Evolutionary conservation across 2,113 vertebrate species (phyloP).

Genomic region (Megalops atlanticus): DNA sequence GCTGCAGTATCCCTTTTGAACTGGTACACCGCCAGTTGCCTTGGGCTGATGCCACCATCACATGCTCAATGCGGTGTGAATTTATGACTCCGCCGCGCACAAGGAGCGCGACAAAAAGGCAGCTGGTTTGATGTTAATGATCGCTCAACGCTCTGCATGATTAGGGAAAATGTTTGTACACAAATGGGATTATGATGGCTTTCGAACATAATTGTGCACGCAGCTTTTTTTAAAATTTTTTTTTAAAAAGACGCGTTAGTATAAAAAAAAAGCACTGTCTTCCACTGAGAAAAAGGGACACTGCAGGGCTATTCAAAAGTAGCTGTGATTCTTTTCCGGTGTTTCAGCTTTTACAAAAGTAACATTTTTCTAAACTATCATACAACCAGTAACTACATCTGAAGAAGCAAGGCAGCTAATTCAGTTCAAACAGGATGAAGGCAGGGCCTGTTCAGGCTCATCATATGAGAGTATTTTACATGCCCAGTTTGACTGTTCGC

Average conservation of each 20-base stretch:
- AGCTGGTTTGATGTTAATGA: constrained; percentile 24
- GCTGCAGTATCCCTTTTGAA: constrained; percentile 48
- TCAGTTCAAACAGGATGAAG: constrained; percentile 85
- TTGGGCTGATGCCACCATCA: constrained; percentile 16
- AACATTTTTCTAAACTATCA: constrained; percentile 88
- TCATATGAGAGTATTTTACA: constrained; percentile 76
- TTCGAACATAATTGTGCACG: constrained; percentile 25
- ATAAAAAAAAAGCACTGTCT: constrained; percentile 45
- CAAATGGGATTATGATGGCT: constrained; percentile 22
- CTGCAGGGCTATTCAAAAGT: constrained; percentile 58
- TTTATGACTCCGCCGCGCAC: constrained; percentile 28
- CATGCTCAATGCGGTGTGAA: constrained; percentile 38
- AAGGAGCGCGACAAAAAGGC: constrained; percentile 24
- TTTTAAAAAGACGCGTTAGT: constrained; percentile 17
- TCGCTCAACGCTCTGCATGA: constrained; percentile 30
- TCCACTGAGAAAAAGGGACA: constrained; percentile 68
- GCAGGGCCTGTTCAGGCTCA: constrained; percentile 83
- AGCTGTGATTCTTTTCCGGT: constrained; percentile 80
- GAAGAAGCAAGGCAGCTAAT: constrained; percentile 86
- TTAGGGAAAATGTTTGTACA: constrained; percentile 31
- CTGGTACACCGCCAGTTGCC: constrained; percentile 26
- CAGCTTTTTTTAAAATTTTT: too few relatives aligned
- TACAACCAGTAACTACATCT: constrained; percentile 89
- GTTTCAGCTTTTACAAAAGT: constrained; percentile 86
- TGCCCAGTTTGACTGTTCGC: constrained; percentile 67